A percentile compares a stretch with the other conserved stretches of the same genome.
phyloP scores from a whole-genome alignment of 2,888 invertebrate genomes.

The Poecilus cupreus region DNA sequence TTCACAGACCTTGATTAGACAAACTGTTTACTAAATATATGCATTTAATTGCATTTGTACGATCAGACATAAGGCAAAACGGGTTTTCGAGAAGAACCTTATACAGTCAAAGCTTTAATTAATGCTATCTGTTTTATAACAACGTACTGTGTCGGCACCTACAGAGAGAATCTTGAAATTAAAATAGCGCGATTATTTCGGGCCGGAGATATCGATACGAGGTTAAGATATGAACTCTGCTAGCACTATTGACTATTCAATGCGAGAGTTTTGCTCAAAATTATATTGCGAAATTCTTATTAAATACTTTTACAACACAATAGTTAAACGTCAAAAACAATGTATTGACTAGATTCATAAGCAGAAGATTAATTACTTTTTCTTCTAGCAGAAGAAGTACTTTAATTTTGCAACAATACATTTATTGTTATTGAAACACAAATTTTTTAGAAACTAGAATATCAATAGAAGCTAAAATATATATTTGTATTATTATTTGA shows the following conservation, averaged over 20 bases:
- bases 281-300: neutral
- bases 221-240: conserved; percentile 6
- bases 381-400: too few species aligned
- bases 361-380: too few species aligned
- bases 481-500: too few species aligned
- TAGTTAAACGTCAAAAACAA: too few species aligned
- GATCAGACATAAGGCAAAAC: conserved; percentile 37
- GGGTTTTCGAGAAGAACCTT: conserved; percentile 36
- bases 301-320: too few species aligned
- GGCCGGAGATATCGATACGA: neutral
- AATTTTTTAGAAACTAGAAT: too few species aligned
- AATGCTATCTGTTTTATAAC: conserved; percentile 37
- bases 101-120: conserved; percentile 37
- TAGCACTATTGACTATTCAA: conserved; percentile 13
- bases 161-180: neutral
- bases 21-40: conserved; percentile 37
- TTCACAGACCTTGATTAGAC: conserved; percentile 45
- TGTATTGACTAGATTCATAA: too few species aligned
- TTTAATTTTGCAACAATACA: too few species aligned
- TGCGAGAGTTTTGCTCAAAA: neutral
- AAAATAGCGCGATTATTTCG: conserved; percentile 2
- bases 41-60: conserved; percentile 48
- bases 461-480: too few species aligned
- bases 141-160: conserved; percentile 16
- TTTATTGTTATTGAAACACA: too few species aligned